Base-by-base conservation (phyloP, 2,113 vertebrate species). In the Callospermophilus lateralis region DNA sequence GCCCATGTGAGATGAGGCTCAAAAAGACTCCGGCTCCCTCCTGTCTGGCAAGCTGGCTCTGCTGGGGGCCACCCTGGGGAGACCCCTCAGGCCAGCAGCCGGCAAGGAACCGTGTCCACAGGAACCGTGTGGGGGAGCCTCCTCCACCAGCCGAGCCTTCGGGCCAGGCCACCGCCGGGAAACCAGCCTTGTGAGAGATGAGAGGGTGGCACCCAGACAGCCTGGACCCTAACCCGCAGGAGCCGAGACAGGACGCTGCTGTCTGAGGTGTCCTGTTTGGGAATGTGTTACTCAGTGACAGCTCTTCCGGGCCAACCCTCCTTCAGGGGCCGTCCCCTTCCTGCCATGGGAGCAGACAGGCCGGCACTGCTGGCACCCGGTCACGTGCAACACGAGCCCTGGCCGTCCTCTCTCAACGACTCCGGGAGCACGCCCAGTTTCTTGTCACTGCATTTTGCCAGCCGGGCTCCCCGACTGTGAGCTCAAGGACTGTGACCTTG, bases 81-180 rank as follows among this genome's bases (percentile, higher is more conserved):
- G 37, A 30, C 76, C 79, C 58, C 77, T 83, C 45, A 6, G 6
- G 1, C 32, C 12, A 12, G 24, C 12, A 48, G 84, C 19, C 67
- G 68, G 30, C 5, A 6, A 45, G n/a, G 37, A 48, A 4, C 74
- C 74, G 2, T 45, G 20, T 90, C 32, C 45, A 65, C 51, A 65
- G 28, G 4, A 6, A 42, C 79, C 51, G 16, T 0, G 16, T 0
- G 12, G 24, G 1, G 1, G 55, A 5, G 11, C 48, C 26, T 4
- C 30, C 37, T 39, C 61, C 45, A 68, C 67, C 42, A 3, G n/a
- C 10, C 0, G 0, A 73, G 45, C 3, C 22, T 84, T 63, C 37
- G 17, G 86, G 19, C n/a, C 65, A 93, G 37, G 84, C 24, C 4
- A 2, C 20, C 4, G 32, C 37, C 19, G 13, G 37, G 30, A 19